These are phyloP conservation scores for Eira barbara DNA, from an alignment of 2,113 vertebrate genomes.

Conservation along the genomic window DNA sequence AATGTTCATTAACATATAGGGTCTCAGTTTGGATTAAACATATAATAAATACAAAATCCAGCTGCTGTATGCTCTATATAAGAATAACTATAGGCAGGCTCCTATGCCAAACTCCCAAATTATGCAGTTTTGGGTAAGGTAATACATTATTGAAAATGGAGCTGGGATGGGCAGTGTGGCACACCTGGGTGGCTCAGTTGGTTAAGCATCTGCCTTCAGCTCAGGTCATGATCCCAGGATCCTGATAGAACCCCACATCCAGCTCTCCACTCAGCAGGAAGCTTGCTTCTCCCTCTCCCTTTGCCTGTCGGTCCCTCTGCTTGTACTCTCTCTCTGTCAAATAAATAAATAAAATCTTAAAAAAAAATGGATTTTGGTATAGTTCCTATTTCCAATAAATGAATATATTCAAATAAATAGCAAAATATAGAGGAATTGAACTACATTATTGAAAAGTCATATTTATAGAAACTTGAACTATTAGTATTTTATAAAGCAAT, in stretches of 20 bases:
- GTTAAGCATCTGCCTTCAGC: neutral
- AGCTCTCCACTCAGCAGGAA: neutral
- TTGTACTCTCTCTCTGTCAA: neutral
- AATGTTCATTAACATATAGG: neutral
- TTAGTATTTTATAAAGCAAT: neutral
- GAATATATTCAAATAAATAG: neutral
- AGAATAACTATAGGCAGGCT: neutral
- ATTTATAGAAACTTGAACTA: neutral
- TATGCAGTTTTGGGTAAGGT: neutral
- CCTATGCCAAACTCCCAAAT: neutral
- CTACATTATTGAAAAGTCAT: neutral
- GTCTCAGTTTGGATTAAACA: neutral
- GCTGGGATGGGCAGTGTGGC: neutral
- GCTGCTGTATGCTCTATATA: neutral
- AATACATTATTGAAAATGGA: neutral
- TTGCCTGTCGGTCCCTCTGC: neutral
- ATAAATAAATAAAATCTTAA: neutral
- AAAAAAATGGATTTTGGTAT: neutral
- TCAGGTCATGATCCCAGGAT: neutral
- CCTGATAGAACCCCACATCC: neutral
- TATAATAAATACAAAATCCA: neutral
- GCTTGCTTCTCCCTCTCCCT: neutral
- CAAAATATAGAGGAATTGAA: neutral
- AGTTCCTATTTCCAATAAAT: conserved; percentile 9
- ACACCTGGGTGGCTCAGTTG: neutral